A percentile compares a stretch with the other conserved stretches of the same genome.
Conservation (phyloP, 2,888 invertebrate genomes). For the Callyntrura sp. region DNA sequence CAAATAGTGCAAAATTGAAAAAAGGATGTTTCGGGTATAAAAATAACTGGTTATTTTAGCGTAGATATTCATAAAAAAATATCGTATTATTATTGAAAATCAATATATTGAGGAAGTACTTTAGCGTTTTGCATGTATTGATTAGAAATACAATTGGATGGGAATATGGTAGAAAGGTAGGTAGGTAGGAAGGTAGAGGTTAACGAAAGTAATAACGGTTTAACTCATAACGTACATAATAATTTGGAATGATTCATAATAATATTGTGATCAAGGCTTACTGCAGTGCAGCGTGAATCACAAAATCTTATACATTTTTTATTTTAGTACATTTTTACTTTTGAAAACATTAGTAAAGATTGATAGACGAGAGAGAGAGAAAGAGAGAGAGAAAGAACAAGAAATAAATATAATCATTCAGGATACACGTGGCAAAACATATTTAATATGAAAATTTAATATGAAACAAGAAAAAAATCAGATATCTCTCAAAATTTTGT, state of each 20-base stretch:
- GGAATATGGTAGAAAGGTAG: neutral
- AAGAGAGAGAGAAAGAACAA: constrained; percentile 25
- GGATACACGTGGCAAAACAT: constrained; percentile 44
- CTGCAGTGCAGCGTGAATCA: constrained; percentile 84
- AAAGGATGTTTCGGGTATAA: constrained; percentile 16
- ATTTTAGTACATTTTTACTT: constrained; percentile 47
- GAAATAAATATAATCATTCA: constrained; percentile 47
- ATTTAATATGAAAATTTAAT: constrained; percentile 17
- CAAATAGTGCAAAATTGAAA: constrained; percentile 35
- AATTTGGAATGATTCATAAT: constrained; percentile 46
- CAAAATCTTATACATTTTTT: constrained; percentile 74
- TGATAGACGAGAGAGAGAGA: constrained; percentile 32
- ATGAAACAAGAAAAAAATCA: constrained; percentile 55
- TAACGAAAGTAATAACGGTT: neutral
- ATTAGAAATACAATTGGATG: neutral
- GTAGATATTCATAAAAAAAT: neutral
- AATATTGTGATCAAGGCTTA: constrained; percentile 82
- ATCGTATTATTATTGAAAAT: neutral
- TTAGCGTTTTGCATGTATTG: constrained; percentile 19
- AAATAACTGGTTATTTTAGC: constrained; percentile 1
- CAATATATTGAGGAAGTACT: neutral
- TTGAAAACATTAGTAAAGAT: constrained; percentile 53
- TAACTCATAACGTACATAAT: constrained; percentile 43
- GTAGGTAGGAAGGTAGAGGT: constrained; percentile 1
- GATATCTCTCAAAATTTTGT: constrained; percentile 61